Conservation (phyloP, 2,888 invertebrate species). For the Drepanosiphum platanoidis region DNA sequence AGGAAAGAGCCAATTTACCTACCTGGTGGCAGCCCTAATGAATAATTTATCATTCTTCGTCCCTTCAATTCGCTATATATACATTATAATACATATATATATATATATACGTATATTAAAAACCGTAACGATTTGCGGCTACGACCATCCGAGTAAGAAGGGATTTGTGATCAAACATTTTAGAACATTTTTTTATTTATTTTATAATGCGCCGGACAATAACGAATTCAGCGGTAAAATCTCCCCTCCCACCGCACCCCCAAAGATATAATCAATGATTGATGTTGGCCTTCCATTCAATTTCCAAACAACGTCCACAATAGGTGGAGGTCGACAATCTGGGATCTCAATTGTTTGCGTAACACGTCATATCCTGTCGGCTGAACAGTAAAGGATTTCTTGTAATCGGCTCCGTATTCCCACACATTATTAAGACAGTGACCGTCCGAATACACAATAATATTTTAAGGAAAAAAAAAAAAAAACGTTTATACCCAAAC, state of each 20-base stretch:
- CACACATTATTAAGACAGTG: constrained; percentile 48
- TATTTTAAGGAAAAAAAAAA: constrained; percentile 1
- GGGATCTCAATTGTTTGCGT: constrained; percentile 59
- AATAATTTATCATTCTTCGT: constrained; percentile 45
- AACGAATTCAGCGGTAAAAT: constrained; percentile 36
- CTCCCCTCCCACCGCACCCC: not conserved
- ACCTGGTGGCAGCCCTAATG: constrained; percentile 36
- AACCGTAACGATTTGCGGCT: constrained; percentile 2
- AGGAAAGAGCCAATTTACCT: constrained; percentile 52
- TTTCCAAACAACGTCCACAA: constrained; percentile 44
- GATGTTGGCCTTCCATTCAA: constrained; percentile 59
- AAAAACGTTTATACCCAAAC: constrained; percentile 28
- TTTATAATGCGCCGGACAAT: constrained; percentile 12
- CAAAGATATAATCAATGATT: constrained; percentile 42
- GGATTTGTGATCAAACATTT: constrained; percentile 33
- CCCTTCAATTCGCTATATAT: not conserved
- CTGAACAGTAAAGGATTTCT: constrained; percentile 43
- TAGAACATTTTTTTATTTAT: constrained; percentile 2
- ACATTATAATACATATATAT: too few species aligned
- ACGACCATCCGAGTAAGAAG: not conserved
- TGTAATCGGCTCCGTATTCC: constrained; percentile 27
- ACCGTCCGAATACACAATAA: constrained; percentile 44
- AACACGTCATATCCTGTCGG: constrained; percentile 59
- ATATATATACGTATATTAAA: constrained; percentile 19
- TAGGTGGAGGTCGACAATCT: constrained; percentile 47